Evolutionary conservation across 2,888 invertebrate species (phyloP), one percentile per base, ranked within the genome.

Genomic region (Nycteola revayana): DNA sequence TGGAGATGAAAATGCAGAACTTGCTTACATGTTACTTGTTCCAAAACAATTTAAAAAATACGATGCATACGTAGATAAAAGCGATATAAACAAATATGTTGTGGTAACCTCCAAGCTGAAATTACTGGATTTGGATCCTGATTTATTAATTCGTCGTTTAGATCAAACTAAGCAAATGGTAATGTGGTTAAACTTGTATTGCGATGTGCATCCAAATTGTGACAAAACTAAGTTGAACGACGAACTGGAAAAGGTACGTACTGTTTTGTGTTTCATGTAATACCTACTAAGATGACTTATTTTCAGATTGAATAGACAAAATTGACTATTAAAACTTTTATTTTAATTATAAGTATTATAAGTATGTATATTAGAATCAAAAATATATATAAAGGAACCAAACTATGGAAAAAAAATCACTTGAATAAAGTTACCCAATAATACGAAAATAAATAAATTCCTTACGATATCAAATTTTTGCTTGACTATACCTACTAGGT

Each of bases 171-270:
- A 65, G 36, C 61, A 63, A 26, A 71, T 72, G 64, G 50, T 70
- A 7, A 25, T 60, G 29, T 73, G 73, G 73, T 53, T 72, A 0
- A 62, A 69, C 18, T 30, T 66, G 22, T 71, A 72, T 29, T 71
- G 73, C 54, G 63, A 65, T 30, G 65, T 67, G 63, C 70, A 69
- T 46, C 64, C 64, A 1, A 59, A 70, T 40, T 73, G 72, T 47
- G 60, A 70, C 28, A 64, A 58, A 36, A 42, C 54, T 1, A 62
- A 64, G 30, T 45, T 72, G 9, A 64, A 69, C 31, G 62, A 62
- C 45, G 66, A 72, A 47, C 36, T 71, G 3, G 42, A 38, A 22
- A 65, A 70, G 54, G 62, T 71, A 42, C 59, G 60, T 29, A 14
- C 20, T 2, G 9, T 28, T 7, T 32, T 32, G 21, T n/a, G 25